Evolutionary conservation across 1,140 invertebrate genomes (phyloP).

Genomic region (Hypsibius dujardini): DNA sequence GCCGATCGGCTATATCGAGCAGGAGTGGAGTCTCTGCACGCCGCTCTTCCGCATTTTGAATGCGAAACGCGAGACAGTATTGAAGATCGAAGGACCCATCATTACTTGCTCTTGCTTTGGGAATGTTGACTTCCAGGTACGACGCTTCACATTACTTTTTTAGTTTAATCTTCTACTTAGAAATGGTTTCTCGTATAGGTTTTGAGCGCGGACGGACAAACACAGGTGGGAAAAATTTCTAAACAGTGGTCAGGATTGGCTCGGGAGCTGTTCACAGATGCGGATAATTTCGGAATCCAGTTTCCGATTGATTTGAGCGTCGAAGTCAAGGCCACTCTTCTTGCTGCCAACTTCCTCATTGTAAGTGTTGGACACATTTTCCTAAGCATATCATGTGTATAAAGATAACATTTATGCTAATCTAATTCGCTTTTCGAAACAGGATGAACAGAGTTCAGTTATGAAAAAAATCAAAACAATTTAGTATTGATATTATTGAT

Average conservation of each 20-base stretch:
- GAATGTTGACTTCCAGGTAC: neutral
- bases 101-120: neutral
- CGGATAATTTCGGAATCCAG: conserved; percentile 26
- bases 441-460: no score
- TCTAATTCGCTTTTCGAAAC: no score
- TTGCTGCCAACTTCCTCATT: conserved; percentile 22
- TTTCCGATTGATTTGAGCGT: conserved; percentile 27
- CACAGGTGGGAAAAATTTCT: conserved; percentile 27
- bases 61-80: neutral
- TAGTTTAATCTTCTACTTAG: no score
- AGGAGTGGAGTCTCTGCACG: neutral
- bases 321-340: conserved; percentile 19
- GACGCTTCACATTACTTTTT: no score
- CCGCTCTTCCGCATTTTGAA: conserved; percentile 6
- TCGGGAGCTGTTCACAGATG: conserved; percentile 24
- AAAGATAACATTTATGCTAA: no score
- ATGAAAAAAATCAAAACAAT: no score
- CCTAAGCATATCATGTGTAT: no score
- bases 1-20: conserved; percentile 11
- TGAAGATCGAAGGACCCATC: neutral
- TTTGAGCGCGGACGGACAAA: conserved; percentile 20
- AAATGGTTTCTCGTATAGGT: conserved; percentile 12
- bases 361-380: conserved; percentile 3
- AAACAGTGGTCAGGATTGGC: conserved; percentile 26
- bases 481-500: no score